Conservation (phyloP, 1,140 invertebrate genomes). For the roundworm (Caenorhabditis elegans) region DNA sequence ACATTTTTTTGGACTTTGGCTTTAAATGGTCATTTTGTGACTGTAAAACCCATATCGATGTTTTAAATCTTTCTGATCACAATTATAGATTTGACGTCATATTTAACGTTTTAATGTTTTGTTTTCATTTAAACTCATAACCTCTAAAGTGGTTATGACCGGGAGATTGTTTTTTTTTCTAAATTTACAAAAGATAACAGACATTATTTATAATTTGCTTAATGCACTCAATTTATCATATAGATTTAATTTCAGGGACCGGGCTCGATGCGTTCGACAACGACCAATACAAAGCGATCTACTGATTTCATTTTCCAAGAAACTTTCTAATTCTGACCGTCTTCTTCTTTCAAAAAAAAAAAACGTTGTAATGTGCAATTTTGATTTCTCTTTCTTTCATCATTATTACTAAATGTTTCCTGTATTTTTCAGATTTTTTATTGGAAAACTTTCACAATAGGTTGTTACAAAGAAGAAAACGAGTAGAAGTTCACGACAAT, state of each 20-base stretch:
- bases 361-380: not conserved
- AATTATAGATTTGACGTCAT: too few relatives aligned
- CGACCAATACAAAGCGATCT: not conserved
- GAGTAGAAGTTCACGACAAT: slow-evolving; percentile 8
- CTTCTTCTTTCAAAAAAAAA: not conserved
- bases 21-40: too few relatives aligned
- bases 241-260: not conserved
- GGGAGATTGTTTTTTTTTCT: too few relatives aligned
- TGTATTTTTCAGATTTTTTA: not conserved
- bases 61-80: too few relatives aligned
- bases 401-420: not conserved
- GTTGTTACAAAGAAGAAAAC: not conserved
- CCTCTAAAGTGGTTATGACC: too few relatives aligned
- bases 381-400: not conserved
- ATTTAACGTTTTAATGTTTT: too few relatives aligned
- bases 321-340: not conserved
- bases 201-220: too few relatives aligned
- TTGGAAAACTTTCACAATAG: not conserved
- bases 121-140: too few relatives aligned
- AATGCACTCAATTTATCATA: too few relatives aligned
- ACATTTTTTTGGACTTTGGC: too few relatives aligned
- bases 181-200: too few relatives aligned
- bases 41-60: too few relatives aligned
- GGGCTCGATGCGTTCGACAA: slow-evolving; percentile 18
- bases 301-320: slow-evolving; percentile 10